Conservation (phyloP, 1,140 invertebrate genomes). For the Penaeus japonicus region DNA sequence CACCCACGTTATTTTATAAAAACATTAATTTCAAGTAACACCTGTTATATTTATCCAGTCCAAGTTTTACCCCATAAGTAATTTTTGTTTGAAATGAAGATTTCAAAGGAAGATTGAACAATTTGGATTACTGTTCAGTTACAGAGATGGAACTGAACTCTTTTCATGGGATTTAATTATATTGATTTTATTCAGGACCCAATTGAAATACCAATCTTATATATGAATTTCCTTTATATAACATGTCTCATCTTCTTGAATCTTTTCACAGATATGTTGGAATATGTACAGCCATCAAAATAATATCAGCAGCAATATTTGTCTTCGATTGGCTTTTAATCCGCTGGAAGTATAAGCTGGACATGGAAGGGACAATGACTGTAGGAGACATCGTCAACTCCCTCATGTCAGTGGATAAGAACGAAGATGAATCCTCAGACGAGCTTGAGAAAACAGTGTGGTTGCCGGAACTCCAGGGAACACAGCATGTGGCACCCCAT, state of each 20-base stretch:
- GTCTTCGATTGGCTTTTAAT: conserved; percentile 88
- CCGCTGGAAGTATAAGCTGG: conserved; percentile 77
- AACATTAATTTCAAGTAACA: too few relatives aligned
- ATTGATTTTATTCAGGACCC: too few relatives aligned
- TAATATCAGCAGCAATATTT: conserved; percentile 85
- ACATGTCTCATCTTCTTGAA: not conserved
- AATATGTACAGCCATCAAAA: conserved; percentile 88
- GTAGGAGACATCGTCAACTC: conserved; percentile 83
- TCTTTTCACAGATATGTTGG: conserved; percentile 79
- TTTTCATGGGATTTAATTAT: too few relatives aligned
- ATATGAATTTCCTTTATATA: not conserved
- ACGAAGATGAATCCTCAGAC: conserved; percentile 33
- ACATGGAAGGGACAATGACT: conserved; percentile 74
- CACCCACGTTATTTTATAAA: too few relatives aligned
- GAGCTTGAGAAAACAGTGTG: conserved; percentile 52
- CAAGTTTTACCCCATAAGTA: too few relatives aligned
- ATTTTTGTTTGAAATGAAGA: not conserved
- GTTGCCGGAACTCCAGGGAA: conserved; percentile 50
- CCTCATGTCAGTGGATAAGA: conserved; percentile 86
- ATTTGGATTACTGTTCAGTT: too few relatives aligned
- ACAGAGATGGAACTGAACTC: too few relatives aligned
- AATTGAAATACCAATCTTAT: not conserved
- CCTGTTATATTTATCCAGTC: too few relatives aligned
- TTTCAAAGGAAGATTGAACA: not conserved
- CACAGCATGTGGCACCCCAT: conserved; percentile 13